phyloP scores from a whole-genome alignment of 2,113 vertebrate species.

The Chlamydotis undulata region DNA sequence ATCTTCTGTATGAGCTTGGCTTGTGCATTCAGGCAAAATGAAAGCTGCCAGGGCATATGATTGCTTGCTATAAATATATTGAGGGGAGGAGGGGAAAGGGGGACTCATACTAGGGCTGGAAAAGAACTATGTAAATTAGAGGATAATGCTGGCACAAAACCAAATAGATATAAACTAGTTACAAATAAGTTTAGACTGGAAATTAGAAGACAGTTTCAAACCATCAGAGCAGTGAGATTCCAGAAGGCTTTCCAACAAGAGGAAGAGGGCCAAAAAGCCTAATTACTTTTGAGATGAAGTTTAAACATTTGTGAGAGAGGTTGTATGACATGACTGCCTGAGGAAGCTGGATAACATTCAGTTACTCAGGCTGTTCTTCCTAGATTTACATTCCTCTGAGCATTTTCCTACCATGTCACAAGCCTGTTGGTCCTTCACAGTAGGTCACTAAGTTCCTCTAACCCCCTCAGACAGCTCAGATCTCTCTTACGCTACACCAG shows the following conservation, averaged over 20 bases:
- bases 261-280: neutral
- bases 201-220: neutral
- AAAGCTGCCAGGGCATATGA: conserved; percentile 56
- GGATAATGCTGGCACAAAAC: conserved; percentile 8
- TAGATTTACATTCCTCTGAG: neutral
- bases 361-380: neutral
- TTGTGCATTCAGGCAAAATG: conserved; percentile 52
- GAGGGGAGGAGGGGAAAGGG: neutral
- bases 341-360: neutral
- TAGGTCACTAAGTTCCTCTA: neutral
- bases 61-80: conserved; percentile 50
- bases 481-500: neutral
- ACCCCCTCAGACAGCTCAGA: neutral
- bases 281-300: neutral
- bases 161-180: conserved; percentile 18
- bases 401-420: neutral
- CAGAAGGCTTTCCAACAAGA: neutral
- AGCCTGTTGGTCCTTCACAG: neutral
- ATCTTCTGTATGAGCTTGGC: neutral
- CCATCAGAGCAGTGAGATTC: neutral
- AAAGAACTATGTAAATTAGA: conserved; percentile 13
- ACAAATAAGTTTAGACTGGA: conserved; percentile 9
- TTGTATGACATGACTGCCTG: neutral
- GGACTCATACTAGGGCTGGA: neutral
- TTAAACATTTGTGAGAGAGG: neutral